Evolutionary conservation across 2,797 vertebrate species (phyloP).

Genomic region (Sebastes steindachneri): DNA sequence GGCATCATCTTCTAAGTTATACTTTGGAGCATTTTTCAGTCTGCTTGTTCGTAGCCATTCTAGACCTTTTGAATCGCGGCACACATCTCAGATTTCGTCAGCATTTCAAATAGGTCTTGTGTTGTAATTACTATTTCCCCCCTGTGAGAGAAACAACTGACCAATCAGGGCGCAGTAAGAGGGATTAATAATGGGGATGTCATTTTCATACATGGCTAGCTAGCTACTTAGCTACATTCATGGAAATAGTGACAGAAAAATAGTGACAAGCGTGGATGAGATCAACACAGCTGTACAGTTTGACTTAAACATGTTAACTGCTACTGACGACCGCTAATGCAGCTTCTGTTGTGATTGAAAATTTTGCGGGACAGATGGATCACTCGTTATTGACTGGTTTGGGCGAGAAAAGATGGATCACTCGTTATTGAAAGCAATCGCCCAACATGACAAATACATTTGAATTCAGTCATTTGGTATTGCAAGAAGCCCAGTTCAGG

Average conservation of each 20-base stretch:
- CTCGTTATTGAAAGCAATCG: too few species aligned
- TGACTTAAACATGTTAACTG: background rate
- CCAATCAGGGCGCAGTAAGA: background rate
- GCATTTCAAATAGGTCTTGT: background rate
- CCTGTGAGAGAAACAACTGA: background rate
- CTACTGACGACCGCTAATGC: background rate
- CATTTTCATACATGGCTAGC: background rate
- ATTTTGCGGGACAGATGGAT: background rate
- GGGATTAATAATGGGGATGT: background rate
- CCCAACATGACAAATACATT: too few species aligned
- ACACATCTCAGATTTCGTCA: background rate
- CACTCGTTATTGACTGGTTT: background rate
- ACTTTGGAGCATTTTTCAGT: background rate
- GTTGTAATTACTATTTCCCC: background rate
- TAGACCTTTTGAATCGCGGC: background rate
- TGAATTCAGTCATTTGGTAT: too few species aligned
- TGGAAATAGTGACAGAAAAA: background rate
- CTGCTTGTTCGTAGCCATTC: background rate
- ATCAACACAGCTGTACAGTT: background rate
- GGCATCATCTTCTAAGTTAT: background rate
- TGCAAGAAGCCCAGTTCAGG: too few species aligned
- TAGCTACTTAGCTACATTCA: background rate
- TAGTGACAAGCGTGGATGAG: background rate
- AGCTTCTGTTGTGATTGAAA: background rate
- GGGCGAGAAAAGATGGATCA: background rate